A percentile compares a stretch with the other conserved stretches of the same genome.
Evolutionary conservation across 2,113 vertebrate species (phyloP).

Genomic region (Albula goreensis): DNA sequence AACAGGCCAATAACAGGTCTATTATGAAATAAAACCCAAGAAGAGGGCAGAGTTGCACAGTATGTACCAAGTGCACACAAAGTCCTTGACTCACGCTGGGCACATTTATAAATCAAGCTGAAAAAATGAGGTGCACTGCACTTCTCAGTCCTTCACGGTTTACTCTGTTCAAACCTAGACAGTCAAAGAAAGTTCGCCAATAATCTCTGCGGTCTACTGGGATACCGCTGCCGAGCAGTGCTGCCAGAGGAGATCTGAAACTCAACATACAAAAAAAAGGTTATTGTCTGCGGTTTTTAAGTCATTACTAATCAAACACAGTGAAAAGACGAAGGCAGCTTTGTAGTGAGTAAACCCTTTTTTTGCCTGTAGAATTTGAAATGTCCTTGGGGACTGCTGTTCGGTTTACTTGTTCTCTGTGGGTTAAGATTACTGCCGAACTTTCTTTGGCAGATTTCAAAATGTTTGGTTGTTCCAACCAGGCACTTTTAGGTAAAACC

Average conservation of each 20-base stretch:
- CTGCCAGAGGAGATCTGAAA: neutral
- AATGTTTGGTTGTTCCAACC: neutral
- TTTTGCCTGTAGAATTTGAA: neutral
- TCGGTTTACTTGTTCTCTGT: conserved; percentile 8
- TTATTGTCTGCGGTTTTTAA: too few relatives aligned
- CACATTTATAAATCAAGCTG: neutral
- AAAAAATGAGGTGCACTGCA: neutral
- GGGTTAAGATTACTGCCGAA: conserved; percentile 24
- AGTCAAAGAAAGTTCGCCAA: neutral
- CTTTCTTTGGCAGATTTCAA: neutral
- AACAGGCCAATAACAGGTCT: neutral
- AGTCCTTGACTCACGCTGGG: neutral
- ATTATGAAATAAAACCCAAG: neutral
- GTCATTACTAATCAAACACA: too few relatives aligned
- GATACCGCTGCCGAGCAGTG: neutral
- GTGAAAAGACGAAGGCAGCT: too few relatives aligned
- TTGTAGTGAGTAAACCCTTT: too few relatives aligned
- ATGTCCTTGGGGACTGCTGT: neutral
- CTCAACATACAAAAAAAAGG: neutral
- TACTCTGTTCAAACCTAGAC: neutral
- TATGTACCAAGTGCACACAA: neutral
- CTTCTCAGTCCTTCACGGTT: neutral
- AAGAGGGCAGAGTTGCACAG: neutral
- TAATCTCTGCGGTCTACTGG: neutral
- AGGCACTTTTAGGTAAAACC: neutral